Conservation (phyloP, 2,888 invertebrate species). For the Conchocele bisecta region DNA sequence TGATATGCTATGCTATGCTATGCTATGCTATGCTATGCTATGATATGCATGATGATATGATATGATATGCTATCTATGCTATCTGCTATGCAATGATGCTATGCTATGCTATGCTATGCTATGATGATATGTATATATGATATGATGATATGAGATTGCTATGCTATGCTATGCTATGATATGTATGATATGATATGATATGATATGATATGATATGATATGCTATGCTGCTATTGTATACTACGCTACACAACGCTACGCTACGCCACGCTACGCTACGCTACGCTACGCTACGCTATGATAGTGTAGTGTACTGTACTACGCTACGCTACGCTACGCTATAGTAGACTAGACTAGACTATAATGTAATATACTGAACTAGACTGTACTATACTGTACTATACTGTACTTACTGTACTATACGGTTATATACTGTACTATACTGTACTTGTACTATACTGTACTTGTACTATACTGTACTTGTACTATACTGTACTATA, state of each 20-base stretch:
- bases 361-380: slow-evolving; percentile 1
- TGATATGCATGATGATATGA: no score
- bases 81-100: not conserved
- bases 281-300: not conserved
- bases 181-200: slow-evolving; percentile 4
- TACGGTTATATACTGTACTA: slow-evolving; percentile 13
- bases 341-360: slow-evolving; percentile 6
- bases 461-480: slow-evolving; percentile 3
- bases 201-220: not conserved
- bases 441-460: no score
- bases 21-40: slow-evolving; percentile 9
- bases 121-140: no score
- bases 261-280: not conserved
- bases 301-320: slow-evolving; percentile 11
- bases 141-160: no score
- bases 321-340: slow-evolving; percentile 11
- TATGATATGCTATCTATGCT: no score
- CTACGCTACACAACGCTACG: slow-evolving; percentile 2
- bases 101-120: slow-evolving; percentile 11
- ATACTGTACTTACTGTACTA: slow-evolving; percentile 14
- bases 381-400: slow-evolving; percentile 17
- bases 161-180: not conserved
- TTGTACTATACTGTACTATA: not conserved
- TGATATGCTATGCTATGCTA: slow-evolving; percentile 11
- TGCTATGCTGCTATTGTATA: slow-evolving; percentile 3